A percentile compares a stretch with the other conserved stretches of the same genome.
phyloP scores from a whole-genome alignment of 2,113 vertebrate species.

The Bos indicus region DNA sequence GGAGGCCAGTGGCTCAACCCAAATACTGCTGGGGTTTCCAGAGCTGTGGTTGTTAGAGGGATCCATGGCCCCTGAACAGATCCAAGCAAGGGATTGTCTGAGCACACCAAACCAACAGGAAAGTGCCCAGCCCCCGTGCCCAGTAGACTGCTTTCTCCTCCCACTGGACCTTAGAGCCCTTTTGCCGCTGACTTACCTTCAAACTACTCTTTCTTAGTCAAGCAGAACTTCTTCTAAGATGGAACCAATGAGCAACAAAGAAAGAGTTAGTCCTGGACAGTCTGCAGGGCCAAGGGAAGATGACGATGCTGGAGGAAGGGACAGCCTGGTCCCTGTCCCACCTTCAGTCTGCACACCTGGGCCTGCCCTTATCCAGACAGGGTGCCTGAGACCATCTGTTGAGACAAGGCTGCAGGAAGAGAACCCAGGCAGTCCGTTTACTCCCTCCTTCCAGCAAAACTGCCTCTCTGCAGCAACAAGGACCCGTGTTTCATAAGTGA shows the following conservation, averaged over 20 bases:
- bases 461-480: background rate
- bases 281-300: background rate
- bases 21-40: background rate
- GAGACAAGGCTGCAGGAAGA: background rate
- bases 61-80: background rate
- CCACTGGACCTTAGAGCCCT: background rate
- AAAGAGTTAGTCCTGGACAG: background rate
- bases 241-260: background rate
- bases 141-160: background rate
- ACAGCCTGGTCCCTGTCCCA: background rate
- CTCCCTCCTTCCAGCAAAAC: slow-evolving; percentile 1
- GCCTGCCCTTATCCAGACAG: background rate
- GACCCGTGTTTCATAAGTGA: slow-evolving; percentile 63
- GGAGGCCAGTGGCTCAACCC: background rate
- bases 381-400: background rate
- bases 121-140: background rate
- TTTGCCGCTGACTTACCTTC: slow-evolving; percentile 30
- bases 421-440: background rate
- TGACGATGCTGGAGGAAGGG: background rate
- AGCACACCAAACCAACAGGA: background rate
- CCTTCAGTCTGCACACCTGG: background rate
- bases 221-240: background rate
- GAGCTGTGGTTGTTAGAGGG: background rate
- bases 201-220: background rate
- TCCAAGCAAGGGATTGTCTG: background rate